Evolutionary conservation across 2,797 vertebrate genomes (phyloP), one percentile per base, ranked within the genome.

Genomic region (Moxostoma hubbsi): DNA sequence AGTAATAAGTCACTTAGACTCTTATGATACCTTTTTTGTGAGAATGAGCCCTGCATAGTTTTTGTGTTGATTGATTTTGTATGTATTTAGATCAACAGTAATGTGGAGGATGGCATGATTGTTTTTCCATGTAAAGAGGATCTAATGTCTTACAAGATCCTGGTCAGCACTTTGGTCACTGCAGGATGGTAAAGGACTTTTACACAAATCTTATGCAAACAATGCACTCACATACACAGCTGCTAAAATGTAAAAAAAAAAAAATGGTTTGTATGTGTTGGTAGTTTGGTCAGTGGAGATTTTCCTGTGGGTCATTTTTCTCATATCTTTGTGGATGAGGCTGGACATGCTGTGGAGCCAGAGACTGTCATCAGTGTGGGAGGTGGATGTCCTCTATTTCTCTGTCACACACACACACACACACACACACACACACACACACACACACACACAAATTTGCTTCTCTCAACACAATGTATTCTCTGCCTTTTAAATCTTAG

Each of bases 271-370:
- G 58, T 62, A 10, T 73, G 47, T 82, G 49, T 53, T 5, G 59
- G 13, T 82, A 99, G 97, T 87, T 83, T 98, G 53, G 92, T 91
- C 53, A 78, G 93, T 0, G 96, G 96, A 79, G 87, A 86, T 13
- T 91, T 98, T 54, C 92, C 94, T 15, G 8, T 0, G 0, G 91
- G 86, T 18, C 95, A 95, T 86, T 98, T 96, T 90, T 94, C 95
- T 59, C 97, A 99, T 2, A 88, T 99, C 24, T 24, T 99, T 92
- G 90, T 98, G 0, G 97, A 99, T 0, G 97, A 98, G 89, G 94
- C 96, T 0, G 96, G 97, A 64, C 95, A 98, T 0, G 95, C 96
- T 0, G 83, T 93, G 12, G 97, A 99, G 91, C 90, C 95, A 0
- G 96, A 98, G 88, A 92, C 94, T 36, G 0, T 97, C 47, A 72